A percentile compares a stretch with the other conserved stretches of the same genome.
These are phyloP conservation scores for Nerophis ophidion DNA, from an alignment of 2,113 vertebrate species.

Conservation along the genomic window DNA sequence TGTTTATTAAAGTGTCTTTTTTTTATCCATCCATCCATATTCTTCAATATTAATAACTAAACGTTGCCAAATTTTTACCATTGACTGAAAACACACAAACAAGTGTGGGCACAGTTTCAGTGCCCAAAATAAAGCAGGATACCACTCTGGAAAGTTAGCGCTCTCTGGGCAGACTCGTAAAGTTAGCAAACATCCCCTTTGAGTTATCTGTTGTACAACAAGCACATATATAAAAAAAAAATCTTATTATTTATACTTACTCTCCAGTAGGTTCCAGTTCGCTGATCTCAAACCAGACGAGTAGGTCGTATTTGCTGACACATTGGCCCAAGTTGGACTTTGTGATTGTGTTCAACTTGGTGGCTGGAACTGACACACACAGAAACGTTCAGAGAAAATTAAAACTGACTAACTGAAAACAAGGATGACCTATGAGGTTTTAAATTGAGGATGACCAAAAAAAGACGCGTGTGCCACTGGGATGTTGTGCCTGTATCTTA, in stretches of 20 bases:
- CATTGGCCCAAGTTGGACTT: conserved; percentile 94
- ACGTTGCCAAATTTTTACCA: too few species aligned
- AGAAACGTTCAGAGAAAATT: background rate
- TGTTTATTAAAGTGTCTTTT: too few species aligned
- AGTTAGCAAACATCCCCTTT: too few species aligned
- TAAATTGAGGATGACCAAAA: background rate
- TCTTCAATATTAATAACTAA: too few species aligned
- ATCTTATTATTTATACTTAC: conserved; percentile 76
- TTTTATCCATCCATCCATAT: too few species aligned
- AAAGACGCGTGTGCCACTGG: background rate
- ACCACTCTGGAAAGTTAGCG: too few species aligned
- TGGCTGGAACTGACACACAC: conserved; percentile 83
- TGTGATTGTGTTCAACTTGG: conserved; percentile 92
- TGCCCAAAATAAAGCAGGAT: too few species aligned
- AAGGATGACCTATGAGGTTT: background rate
- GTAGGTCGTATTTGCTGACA: conserved; percentile 94
- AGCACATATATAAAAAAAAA: too few species aligned
- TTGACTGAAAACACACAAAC: too few species aligned
- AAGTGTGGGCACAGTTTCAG: too few species aligned
- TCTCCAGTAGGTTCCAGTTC: conserved; percentile 97
- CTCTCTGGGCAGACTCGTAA: too few species aligned
- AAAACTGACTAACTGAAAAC: background rate
- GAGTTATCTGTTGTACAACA: too few species aligned
- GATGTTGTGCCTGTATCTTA: background rate
- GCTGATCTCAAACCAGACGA: conserved; percentile 99